Conservation (phyloP, 2,797 vertebrate genomes). For the Phrynocephalus guinanensis region DNA sequence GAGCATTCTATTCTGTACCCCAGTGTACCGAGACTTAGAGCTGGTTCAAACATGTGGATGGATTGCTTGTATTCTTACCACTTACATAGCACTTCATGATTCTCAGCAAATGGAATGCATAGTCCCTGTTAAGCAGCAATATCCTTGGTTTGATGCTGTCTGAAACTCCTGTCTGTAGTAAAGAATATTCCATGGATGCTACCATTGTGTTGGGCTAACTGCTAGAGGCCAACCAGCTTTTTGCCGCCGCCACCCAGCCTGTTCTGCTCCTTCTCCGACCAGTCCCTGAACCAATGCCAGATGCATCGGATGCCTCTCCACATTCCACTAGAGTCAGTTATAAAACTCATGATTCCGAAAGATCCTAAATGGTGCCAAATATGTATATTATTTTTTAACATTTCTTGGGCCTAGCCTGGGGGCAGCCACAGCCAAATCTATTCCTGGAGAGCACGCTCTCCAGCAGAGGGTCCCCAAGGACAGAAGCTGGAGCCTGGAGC, state of each 20-base stretch:
- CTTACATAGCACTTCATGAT: background rate
- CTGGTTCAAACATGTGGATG: background rate
- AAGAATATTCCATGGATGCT: background rate
- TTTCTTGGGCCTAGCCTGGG: background rate
- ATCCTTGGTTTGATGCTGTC: background rate
- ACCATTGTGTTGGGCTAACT: background rate
- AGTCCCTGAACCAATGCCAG: background rate
- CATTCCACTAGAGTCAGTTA: slow-evolving; percentile 6
- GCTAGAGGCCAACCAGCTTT: background rate
- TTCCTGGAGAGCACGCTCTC: background rate
- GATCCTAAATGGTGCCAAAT: background rate
- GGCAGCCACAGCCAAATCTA: background rate
- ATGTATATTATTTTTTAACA: background rate
- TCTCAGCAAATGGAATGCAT: background rate
- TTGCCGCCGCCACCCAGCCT: background rate
- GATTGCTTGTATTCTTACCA: too few species aligned
- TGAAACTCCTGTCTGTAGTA: background rate
- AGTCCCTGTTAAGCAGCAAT: background rate
- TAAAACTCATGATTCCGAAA: slow-evolving; percentile 1
- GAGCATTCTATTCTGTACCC: background rate
- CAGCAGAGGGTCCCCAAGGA: background rate
- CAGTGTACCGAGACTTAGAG: background rate
- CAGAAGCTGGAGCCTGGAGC: too few species aligned
- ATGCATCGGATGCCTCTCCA: background rate
- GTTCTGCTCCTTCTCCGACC: background rate